Base-by-base conservation (phyloP, 2,888 invertebrate species). In the Phanerotoma sp. region DNA sequence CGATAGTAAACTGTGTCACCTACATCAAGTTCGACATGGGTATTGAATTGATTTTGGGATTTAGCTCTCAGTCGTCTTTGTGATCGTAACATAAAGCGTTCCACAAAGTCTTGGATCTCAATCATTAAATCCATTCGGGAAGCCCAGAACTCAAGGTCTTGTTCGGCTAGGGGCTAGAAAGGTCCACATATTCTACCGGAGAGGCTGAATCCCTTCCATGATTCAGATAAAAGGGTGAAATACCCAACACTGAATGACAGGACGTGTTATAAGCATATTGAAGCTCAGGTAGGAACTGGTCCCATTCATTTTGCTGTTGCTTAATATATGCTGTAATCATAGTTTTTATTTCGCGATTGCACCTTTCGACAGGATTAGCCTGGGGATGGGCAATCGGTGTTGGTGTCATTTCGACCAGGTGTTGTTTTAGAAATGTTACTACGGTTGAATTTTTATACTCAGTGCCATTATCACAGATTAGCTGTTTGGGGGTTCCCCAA, bases 211-310 rank as follows among this genome's bases (percentile, higher is more conserved):
- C 54, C 9, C 56, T 47, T 2, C 54, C 56, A 20, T 62, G 55
- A 46, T 60, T 62, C 16, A 58, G 18, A 42, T 40, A 62, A 10
- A 60, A 62, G 1, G 56, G 58, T 0, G 62, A 47, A 7, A 62
- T 38, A 30, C 60, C 30, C 20, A 42, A 54, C 2, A 52, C 61
- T 3, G 57, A 21, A 45, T 61, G 61, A 4, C 56, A 37, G 3
- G 54, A 54, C 5, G 61, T 58, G 35, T 57, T 57, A 15, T 56
- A 61, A 2, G 58, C 58, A 9, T 58, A 44, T 18, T 58, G 53
- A 5, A 61, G 18, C 32, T 61, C 58, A 30, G 57, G 48, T 25
- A 61, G 25, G 21, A 57, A 30, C 6, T 40, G 33, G 28, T 58
- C 58, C 57, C 58, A 61, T 30, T 58, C 55, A 13, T 52, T 50